A percentile compares a stretch with the other conserved stretches of the same genome.
Evolutionary conservation across 2,797 vertebrate species (phyloP).

Genomic region (Coranthus polyacanthus): DNA sequence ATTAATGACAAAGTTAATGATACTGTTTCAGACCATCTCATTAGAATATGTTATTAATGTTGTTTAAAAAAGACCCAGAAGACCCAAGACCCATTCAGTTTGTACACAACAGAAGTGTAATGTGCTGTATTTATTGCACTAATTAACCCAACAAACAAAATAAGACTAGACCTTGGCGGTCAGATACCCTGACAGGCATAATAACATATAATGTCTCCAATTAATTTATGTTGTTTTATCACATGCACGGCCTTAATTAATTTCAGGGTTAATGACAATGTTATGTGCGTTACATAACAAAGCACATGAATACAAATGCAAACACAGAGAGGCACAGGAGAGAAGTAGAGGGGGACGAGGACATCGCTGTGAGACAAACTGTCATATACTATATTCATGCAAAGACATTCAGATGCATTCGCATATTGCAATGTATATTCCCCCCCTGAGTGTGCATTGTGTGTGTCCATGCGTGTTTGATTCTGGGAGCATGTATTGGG

Average conservation of each 20-base stretch:
- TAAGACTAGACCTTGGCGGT: not conserved
- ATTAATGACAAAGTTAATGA: slow-evolving; percentile 33
- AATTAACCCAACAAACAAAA: slow-evolving; percentile 6
- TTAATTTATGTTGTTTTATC: slow-evolving; percentile 32
- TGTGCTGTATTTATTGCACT: slow-evolving; percentile 18
- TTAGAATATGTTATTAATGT: slow-evolving; percentile 33
- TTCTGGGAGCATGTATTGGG: slow-evolving; percentile 12
- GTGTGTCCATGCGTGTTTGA: slow-evolving; percentile 15
- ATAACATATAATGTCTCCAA: slow-evolving; percentile 11
- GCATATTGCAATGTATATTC: slow-evolving; percentile 15
- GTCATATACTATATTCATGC: slow-evolving; percentile 20
- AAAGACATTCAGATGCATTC: not conserved
- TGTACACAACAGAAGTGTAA: not conserved
- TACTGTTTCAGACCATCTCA: slow-evolving; percentile 7
- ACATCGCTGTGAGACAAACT: slow-evolving; percentile 41
- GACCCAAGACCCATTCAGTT: not conserved
- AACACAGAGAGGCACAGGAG: slow-evolving; percentile 11
- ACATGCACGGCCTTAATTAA: slow-evolving; percentile 21
- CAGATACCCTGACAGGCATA: not conserved
- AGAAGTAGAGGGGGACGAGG: slow-evolving; percentile 25
- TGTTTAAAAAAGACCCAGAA: slow-evolving; percentile 28
- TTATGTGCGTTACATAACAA: slow-evolving; percentile 28
- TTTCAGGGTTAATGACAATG: slow-evolving; percentile 19
- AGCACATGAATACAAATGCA: slow-evolving; percentile 10
- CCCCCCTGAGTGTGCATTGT: not conserved